Evolutionary conservation across 2,113 vertebrate genomes (phyloP), one percentile per base, ranked within the genome.

Genomic region (Prunella fulvescens): DNA sequence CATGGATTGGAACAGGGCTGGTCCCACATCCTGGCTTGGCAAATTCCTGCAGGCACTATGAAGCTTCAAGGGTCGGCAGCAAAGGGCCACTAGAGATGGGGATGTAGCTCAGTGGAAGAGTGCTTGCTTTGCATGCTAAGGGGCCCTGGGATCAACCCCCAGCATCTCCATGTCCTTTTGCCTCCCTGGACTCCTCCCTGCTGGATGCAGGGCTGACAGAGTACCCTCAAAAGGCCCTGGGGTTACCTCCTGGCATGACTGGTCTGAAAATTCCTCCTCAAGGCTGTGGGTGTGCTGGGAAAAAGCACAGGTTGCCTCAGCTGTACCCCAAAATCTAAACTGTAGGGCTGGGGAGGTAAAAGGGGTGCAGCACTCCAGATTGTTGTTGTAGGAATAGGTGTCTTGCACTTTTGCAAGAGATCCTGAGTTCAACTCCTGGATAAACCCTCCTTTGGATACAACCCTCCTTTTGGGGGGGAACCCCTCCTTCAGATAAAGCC

Each of bases 121-220:
- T 0, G 0, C 48, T 86, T 83, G 96, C 94, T 97, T 97, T 95
- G 96, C 95, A 93, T 96, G 94, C 78, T 37, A 94, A 97, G 96
- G 97, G 94, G 92, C 92, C 96, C 95, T 95, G 95, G 95, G 95
- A 97, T 98, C 97, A 97, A 95, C 88, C 91, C 95, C 89, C 58
- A 93, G 62, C 35, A 86, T 81, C 91, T 93, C 72, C 54, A 81
- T 0, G 0, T 3, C 2, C 1, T 94, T 88, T 94, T 93, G 19
- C 42, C 4, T 67, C 15, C 18, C 19, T 3, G 9, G 3, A 29
- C 9, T 2, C 5, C 19, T 47, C 26, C 6, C 45, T 69, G 44
- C 7, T 11, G 4, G 14, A 39, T 26, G 10, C 1, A 3, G 13
- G 35, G 14, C 19, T 66, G 17, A 1, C 12, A 66, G 19, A 57